A percentile compares a stretch with the other conserved stretches of the same genome.
Conservation (phyloP, 2,888 invertebrate genomes). For the Limnephilus lunatus region DNA sequence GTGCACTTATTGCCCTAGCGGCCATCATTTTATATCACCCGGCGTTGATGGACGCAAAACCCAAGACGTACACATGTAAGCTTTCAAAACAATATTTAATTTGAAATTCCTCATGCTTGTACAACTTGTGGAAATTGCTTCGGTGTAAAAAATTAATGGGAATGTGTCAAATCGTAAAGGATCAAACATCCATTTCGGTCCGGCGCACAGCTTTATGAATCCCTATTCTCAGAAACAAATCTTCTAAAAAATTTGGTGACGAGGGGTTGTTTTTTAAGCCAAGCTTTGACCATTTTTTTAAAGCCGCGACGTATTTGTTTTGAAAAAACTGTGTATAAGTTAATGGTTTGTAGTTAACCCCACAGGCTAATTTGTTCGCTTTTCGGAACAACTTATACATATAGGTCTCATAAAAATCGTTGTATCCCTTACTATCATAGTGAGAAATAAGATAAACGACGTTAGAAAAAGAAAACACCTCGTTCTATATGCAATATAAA, state of each 20-base stretch:
- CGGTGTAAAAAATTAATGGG: constrained; percentile 40
- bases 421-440: too few relatives aligned
- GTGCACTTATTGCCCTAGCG: background rate
- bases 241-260: constrained; percentile 51
- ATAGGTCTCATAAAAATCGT: too few relatives aligned
- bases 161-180: constrained; percentile 32
- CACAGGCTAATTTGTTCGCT: too few relatives aligned
- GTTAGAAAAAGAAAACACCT: too few relatives aligned
- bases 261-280: constrained; percentile 52
- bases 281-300: constrained; percentile 52
- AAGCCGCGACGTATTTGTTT: constrained; percentile 24
- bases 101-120: constrained; percentile 6
- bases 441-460: too few relatives aligned
- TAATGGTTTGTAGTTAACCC: constrained; percentile 2
- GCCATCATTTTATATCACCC: background rate
- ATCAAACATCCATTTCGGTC: constrained; percentile 23
- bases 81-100: constrained; percentile 32
- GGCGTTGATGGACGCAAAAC: background rate
- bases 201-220: constrained; percentile 23
- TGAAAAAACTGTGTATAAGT: background rate
- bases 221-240: constrained; percentile 39
- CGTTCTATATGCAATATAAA: too few relatives aligned
- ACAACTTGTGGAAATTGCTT: constrained; percentile 29
- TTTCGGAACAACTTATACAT: too few relatives aligned
- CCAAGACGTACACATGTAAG: background rate